Evolutionary conservation across 1,140 invertebrate genomes (phyloP).

Genomic region (Drosophila littoralis): DNA sequence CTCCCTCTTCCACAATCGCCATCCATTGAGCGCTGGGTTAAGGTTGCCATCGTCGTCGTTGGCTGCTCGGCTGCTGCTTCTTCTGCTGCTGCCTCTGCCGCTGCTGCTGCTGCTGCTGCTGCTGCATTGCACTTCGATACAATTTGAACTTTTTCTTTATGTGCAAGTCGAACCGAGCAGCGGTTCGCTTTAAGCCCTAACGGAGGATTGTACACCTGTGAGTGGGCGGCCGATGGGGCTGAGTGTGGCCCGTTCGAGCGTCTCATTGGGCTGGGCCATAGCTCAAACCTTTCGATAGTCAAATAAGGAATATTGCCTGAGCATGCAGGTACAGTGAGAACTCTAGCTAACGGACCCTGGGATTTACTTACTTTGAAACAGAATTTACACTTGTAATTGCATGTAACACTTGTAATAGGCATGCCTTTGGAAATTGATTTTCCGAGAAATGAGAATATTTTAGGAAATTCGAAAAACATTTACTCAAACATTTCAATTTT

Average conservation of each 20-base stretch:
- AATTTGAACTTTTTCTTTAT: conserved; percentile 79
- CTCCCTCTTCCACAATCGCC: background rate
- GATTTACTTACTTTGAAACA: no score
- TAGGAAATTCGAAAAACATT: no score
- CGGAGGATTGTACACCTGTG: conserved; percentile 12
- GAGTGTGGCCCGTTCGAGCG: background rate
- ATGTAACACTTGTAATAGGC: no score
- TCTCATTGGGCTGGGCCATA: background rate
- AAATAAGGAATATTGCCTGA: no score
- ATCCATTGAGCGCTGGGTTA: conserved; percentile 45
- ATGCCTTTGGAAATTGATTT: no score
- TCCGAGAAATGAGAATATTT: no score
- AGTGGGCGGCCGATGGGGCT: background rate
- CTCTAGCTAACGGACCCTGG: no score
- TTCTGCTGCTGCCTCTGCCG: conserved; percentile 6
- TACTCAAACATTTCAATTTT: no score
- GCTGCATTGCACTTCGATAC: conserved; percentile 68
- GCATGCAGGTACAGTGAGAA: no score
- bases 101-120: conserved; percentile 14
- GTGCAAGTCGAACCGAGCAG: conserved; percentile 40
- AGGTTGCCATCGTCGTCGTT: conserved; percentile 44
- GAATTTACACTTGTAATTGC: no score
- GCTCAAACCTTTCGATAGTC: background rate
- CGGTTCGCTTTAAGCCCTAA: conserved; percentile 21
- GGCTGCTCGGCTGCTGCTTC: conserved; percentile 36